Conservation (phyloP, 2,888 invertebrate genomes). For the Troides aeacus region DNA sequence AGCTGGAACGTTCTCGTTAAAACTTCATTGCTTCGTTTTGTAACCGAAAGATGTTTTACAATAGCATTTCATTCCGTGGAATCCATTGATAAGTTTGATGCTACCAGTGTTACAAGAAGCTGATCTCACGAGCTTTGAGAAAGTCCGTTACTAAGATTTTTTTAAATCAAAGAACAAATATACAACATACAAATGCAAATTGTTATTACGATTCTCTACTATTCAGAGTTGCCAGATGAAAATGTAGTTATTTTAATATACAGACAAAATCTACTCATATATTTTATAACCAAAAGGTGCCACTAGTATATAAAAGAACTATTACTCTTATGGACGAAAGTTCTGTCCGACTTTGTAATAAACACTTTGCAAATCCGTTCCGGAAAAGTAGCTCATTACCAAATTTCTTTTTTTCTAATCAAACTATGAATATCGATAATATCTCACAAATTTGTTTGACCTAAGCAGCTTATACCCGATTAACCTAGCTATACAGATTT, state of each 20-base stretch:
- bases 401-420: background rate
- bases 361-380: background rate
- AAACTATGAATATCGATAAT: background rate
- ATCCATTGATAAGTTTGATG: conserved; percentile 78
- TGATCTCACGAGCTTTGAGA: conserved; percentile 67
- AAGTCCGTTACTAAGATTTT: conserved; percentile 52
- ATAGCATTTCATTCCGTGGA: conserved; percentile 76
- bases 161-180: conserved; percentile 25
- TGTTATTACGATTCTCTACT: background rate
- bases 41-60: conserved; percentile 70
- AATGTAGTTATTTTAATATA: background rate
- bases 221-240: background rate
- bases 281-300: no score
- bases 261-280: no score
- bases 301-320: no score
- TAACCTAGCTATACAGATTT: conserved; percentile 32
- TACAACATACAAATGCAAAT: background rate
- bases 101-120: conserved; percentile 76
- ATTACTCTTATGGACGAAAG: no score
- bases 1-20: conserved; percentile 40
- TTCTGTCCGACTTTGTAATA: no score
- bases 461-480: conserved; percentile 31
- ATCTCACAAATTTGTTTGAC: conserved; percentile 4
- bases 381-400: background rate
- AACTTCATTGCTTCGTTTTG: conserved; percentile 59